Evolutionary conservation across 2,797 vertebrate species (phyloP).

Genomic region (Xiphorhynchus erythropygius): DNA sequence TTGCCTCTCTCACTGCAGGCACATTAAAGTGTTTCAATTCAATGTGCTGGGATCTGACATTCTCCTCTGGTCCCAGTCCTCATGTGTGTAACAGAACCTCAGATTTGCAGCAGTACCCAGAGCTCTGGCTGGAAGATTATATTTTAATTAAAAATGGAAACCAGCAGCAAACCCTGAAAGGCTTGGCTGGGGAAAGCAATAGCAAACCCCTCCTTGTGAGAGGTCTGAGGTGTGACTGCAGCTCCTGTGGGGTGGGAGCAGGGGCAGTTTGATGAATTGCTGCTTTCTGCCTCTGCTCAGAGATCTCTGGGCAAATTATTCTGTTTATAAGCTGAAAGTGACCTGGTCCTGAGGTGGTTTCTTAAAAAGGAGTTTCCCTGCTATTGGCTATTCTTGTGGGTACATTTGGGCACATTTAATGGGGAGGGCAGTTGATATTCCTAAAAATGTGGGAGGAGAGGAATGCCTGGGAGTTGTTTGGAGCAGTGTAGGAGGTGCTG

Average conservation of each 20-base stretch:
- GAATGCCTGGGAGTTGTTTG: background rate
- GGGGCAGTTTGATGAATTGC: background rate
- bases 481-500: background rate
- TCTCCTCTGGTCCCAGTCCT: background rate
- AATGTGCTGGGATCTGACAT: fast-evolving
- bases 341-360: background rate
- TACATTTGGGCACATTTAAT: background rate
- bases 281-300: background rate
- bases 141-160: background rate
- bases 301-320: background rate
- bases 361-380: background rate
- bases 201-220: background rate
- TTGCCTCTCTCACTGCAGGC: background rate
- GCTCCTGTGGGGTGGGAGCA: background rate
- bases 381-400: background rate
- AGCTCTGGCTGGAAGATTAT: background rate
- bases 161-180: background rate
- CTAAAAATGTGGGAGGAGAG: background rate
- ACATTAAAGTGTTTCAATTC: background rate
- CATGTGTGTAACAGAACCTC: fast-evolving
- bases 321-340: background rate
- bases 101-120: background rate
- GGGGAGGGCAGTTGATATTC: background rate
- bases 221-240: background rate
- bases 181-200: background rate